These are phyloP conservation scores for Melanogrammus aeglefinus DNA, from an alignment of 2,797 vertebrate species.

Conservation along the genomic window DNA sequence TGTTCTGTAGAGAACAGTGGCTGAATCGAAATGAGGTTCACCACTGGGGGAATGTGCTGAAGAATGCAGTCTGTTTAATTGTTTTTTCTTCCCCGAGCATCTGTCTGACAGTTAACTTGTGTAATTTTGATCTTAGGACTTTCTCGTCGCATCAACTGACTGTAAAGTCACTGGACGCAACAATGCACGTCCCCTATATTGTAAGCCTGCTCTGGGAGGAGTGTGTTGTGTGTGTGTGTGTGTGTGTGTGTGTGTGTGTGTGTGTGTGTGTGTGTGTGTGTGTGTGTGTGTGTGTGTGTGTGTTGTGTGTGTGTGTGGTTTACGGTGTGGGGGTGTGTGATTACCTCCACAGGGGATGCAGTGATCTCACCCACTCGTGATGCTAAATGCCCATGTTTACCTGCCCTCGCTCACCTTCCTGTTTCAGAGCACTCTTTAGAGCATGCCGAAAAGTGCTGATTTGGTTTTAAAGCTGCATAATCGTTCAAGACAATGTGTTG, in stretches of 20 bases:
- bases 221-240: not conserved
- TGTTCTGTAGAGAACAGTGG: constrained; percentile 32
- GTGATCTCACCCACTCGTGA: not conserved
- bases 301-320: no score
- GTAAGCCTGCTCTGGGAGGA: not conserved
- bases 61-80: not conserved
- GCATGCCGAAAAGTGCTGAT: no score
- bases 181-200: not conserved
- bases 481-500: no score
- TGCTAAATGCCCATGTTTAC: not conserved
- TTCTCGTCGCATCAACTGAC: not conserved
- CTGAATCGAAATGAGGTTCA: constrained; percentile 16
- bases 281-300: no score
- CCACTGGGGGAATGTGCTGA: constrained; percentile 30
- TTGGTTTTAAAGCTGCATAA: no score
- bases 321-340: no score
- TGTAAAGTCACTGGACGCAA: not conserved
- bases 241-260: no score
- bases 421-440: not conserved
- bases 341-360: no score
- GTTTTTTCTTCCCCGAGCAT: not conserved
- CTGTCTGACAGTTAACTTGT: not conserved
- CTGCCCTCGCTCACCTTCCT: not conserved
- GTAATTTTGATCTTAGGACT: not conserved
- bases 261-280: no score